Evolutionary conservation across 2,113 vertebrate species (phyloP).

Genomic region (Microcebus griseorufus): DNA sequence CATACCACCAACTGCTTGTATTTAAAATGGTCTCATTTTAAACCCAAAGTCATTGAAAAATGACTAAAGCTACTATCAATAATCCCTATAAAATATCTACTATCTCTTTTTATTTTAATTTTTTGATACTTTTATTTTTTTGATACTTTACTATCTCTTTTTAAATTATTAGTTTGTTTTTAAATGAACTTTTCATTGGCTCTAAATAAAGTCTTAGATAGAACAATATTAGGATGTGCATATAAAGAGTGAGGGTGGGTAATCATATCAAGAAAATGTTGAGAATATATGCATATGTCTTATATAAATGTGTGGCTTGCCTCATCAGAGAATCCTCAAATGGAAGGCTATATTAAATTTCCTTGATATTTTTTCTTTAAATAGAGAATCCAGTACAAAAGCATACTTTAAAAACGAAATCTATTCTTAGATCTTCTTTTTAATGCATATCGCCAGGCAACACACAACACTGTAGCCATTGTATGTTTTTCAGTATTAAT

Average conservation of each 20-base stretch:
- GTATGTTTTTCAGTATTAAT: not conserved
- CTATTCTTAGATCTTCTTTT: not conserved
- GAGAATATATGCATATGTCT: not conserved
- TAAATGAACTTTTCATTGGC: not conserved
- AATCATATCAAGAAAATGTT: not conserved
- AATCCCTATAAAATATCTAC: not conserved
- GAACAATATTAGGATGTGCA: not conserved
- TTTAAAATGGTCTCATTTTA: not conserved
- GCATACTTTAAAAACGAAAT: not conserved
- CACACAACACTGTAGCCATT: not conserved
- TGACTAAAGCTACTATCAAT: not conserved
- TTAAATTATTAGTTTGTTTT: not conserved
- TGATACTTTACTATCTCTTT: not conserved
- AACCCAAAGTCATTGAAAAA: not conserved
- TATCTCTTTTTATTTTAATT: not conserved
- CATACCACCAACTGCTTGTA: not conserved
- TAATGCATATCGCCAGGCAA: not conserved
- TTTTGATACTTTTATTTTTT: too few relatives aligned
- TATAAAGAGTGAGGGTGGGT: not conserved
- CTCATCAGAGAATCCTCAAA: not conserved
- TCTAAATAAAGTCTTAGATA: slow-evolving; percentile 12
- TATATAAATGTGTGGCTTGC: not conserved
- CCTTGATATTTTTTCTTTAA: slow-evolving; percentile 27
- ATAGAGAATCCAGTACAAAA: not conserved
- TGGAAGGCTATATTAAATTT: not conserved